Evolutionary conservation across 2,888 invertebrate species (phyloP), one percentile per base, ranked within the genome.

Genomic region (Morpho deidamia): DNA sequence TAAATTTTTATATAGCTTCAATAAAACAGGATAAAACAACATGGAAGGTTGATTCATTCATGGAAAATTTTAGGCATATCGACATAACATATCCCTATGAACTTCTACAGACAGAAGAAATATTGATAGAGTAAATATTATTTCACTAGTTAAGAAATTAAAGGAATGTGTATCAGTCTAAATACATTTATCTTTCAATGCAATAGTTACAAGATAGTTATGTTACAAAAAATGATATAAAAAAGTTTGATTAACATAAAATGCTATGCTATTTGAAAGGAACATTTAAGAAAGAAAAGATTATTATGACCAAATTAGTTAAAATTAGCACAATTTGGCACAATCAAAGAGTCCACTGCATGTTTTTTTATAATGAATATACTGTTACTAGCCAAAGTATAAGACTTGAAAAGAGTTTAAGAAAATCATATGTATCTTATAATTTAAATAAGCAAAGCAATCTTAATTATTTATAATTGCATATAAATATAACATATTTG

Each of bases 111-210:
- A 46, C 37, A 51, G 42, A 51, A 11, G 9, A 44, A 44, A 33
- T n/a, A 45, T 46, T 23, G 23, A 2, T 14, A 23, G 23, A 23
- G 7, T 23, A 46, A 34, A 43, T 35, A 42, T 42, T 44, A 48
- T 51, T 47, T 47, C 41, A 58, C 39, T 56, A 56, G 34, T 40
- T 40, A 37, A 49, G 44, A 56, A 49, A 32, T 37, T 50, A 44
- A 53, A 54, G 59, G 59, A 59, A 59, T 59, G 59, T 59, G 54
- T 57, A 52, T 59, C 59, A 59, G 59, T 57, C 59, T 51, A 45
- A 56, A 46, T 37, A 44, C 37, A 34, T 50, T 51, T 34, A 47
- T 44, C 12, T 40, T 54, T 38, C 35, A 52, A 58, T 43, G 40
- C 51, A 49, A 9, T 9, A 42, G 23, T 38, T 45, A 49, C 43